These are phyloP conservation scores for Lomographa bimaculata DNA, from an alignment of 2,888 invertebrate genomes.

Conservation along the genomic window DNA sequence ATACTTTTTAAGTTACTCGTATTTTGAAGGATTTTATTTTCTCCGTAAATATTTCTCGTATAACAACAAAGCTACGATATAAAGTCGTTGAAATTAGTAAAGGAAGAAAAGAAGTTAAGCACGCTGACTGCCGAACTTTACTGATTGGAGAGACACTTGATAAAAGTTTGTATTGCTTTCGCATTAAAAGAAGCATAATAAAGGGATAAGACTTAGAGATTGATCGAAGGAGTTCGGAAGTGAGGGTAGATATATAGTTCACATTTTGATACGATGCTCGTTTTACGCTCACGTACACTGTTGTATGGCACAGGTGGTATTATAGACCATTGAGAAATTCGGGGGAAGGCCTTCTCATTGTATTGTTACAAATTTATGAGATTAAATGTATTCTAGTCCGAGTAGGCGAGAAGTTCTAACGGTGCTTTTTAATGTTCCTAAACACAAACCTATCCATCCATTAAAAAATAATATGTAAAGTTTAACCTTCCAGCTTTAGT, in stretches of 20 bases:
- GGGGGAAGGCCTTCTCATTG: background rate
- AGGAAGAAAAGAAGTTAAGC: constrained; percentile 27
- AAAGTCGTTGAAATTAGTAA: constrained; percentile 29
- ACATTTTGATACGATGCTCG: constrained; percentile 32
- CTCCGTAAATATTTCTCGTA: too few species aligned
- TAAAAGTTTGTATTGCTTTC: constrained; percentile 47
- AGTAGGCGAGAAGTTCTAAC: too few species aligned
- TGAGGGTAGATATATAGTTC: constrained; percentile 26
- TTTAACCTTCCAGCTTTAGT: too few species aligned
- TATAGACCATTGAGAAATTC: background rate
- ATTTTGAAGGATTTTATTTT: too few species aligned
- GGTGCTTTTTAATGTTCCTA: too few species aligned
- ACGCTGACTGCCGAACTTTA: constrained; percentile 35
- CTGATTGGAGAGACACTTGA: constrained; percentile 45
- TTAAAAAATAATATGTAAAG: too few species aligned
- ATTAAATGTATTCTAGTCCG: too few species aligned
- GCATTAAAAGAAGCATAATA: constrained; percentile 39
- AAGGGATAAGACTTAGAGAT: constrained; percentile 34
- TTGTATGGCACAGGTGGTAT: constrained; percentile 2
- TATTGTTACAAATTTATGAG: too few species aligned
- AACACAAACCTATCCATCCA: too few species aligned
- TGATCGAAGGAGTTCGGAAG: constrained; percentile 32
- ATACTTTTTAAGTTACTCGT: too few species aligned
- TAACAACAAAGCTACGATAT: too few species aligned
- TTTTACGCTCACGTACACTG: constrained; percentile 6